Evolutionary conservation across 2,113 vertebrate species (phyloP).

Genomic region (Rhinoptilus africanus): DNA sequence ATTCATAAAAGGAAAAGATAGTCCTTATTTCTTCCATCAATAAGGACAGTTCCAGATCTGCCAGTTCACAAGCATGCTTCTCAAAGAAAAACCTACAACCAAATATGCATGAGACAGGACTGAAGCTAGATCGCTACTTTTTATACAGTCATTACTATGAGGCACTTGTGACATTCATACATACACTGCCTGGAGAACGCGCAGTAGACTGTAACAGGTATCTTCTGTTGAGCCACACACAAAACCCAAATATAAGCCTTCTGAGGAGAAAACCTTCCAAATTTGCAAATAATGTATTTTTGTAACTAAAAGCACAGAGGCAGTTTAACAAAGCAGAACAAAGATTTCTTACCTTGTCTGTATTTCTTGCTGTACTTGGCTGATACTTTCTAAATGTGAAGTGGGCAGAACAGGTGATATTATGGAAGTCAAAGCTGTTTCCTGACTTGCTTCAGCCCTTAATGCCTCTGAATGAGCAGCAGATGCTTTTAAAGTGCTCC

Average conservation of each 20-base stretch:
- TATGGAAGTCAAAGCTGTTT: not conserved
- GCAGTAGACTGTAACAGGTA: not conserved
- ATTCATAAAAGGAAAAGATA: conserved; percentile 6
- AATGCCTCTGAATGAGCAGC: not conserved
- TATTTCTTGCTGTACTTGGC: not conserved
- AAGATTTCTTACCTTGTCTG: not conserved
- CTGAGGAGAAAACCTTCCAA: not conserved
- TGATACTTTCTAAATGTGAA: not conserved
- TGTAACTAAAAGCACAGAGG: not conserved
- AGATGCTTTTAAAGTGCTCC: conserved; percentile 17
- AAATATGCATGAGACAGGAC: not conserved
- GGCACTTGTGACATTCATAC: too few species aligned
- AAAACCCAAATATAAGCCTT: not conserved
- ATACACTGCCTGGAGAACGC: not conserved
- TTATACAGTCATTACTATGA: fast-evolving
- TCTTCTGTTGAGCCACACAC: not conserved
- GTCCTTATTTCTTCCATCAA: not conserved
- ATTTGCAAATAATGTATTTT: fast-evolving
- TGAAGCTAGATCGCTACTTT: fast-evolving
- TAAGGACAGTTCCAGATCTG: conserved; percentile 31
- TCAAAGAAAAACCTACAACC: conserved; percentile 45
- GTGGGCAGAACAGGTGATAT: not conserved
- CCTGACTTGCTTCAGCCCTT: not conserved
- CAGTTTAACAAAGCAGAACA: fast-evolving
- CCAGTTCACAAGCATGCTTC: conserved; percentile 47